Evolutionary conservation across 1,140 invertebrate species (phyloP).

Genomic region (Hirudo medicinalis): DNA sequence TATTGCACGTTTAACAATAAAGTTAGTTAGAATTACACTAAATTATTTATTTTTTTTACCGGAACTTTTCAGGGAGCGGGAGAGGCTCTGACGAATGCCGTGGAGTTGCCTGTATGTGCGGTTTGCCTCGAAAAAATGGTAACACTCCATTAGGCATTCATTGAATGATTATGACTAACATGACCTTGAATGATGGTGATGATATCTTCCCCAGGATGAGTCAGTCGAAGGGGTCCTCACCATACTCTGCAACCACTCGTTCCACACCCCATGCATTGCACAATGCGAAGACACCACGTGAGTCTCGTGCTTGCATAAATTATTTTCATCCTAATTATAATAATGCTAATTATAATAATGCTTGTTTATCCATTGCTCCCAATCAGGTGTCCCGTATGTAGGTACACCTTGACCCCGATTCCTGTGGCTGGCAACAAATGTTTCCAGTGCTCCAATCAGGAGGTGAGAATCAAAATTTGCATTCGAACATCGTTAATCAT

Average conservation of each 20-base stretch:
- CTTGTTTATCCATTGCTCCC: neutral
- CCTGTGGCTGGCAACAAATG: slow-evolving; percentile 67
- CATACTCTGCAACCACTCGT: slow-evolving; percentile 94
- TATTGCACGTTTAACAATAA: too few species aligned
- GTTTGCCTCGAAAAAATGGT: slow-evolving; percentile 79
- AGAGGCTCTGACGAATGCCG: slow-evolving; percentile 50
- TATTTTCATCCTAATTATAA: neutral
- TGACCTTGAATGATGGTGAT: too few species aligned
- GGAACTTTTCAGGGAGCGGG: slow-evolving; percentile 33
- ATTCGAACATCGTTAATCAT: too few species aligned
- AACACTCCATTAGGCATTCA: slow-evolving; percentile 14
- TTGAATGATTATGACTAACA: too few species aligned
- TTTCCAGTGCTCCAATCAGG: slow-evolving; percentile 59
- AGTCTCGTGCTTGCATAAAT: neutral
- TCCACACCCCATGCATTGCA: slow-evolving; percentile 82
- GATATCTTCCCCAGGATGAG: slow-evolving; percentile 61
- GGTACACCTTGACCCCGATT: slow-evolving; percentile 70
- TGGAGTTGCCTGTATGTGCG: slow-evolving; percentile 92
- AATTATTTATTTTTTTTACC: neutral
- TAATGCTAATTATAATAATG: neutral
- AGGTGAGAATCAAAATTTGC: slow-evolving; percentile 29
- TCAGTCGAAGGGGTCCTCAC: slow-evolving; percentile 91
- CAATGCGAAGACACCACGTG: slow-evolving; percentile 85
- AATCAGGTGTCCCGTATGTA: slow-evolving; percentile 40
- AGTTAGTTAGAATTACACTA: too few species aligned